Conservation (phyloP, 2,888 invertebrate species). For the Caenorhabditis sp. region DNA sequence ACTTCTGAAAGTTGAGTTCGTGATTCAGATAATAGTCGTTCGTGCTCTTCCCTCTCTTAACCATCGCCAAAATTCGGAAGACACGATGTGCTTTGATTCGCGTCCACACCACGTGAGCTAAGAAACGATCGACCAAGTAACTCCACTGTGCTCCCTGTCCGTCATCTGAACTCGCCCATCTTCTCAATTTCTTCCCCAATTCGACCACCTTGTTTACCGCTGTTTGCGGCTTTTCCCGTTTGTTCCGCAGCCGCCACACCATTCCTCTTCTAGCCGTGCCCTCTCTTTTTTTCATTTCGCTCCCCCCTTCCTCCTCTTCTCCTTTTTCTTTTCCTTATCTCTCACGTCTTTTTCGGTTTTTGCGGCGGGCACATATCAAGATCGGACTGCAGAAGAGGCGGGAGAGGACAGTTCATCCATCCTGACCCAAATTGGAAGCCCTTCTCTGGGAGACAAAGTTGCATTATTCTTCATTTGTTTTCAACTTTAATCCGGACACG, state of each 20-base stretch:
- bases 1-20: no score
- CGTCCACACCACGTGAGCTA: no score
- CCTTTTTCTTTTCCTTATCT: constrained; percentile 9
- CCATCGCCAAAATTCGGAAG: no score
- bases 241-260: constrained; percentile 1
- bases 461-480: constrained; percentile 2
- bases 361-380: constrained; percentile 44
- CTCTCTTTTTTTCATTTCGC: not conserved
- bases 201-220: not conserved
- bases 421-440: constrained; percentile 47
- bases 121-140: no score
- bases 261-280: not conserved
- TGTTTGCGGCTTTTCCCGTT: not conserved
- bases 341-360: constrained; percentile 35
- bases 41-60: no score
- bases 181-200: not conserved
- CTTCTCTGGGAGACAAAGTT: not conserved
- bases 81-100: no score
- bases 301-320: not conserved
- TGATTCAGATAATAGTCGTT: no score
- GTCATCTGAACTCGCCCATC: no score
- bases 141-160: no score
- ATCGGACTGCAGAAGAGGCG: constrained; percentile 10
- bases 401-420: not conserved
- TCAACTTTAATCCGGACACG: not conserved